Conservation (phyloP, 2,888 invertebrate species). For the Drosophila meridionalis region DNA sequence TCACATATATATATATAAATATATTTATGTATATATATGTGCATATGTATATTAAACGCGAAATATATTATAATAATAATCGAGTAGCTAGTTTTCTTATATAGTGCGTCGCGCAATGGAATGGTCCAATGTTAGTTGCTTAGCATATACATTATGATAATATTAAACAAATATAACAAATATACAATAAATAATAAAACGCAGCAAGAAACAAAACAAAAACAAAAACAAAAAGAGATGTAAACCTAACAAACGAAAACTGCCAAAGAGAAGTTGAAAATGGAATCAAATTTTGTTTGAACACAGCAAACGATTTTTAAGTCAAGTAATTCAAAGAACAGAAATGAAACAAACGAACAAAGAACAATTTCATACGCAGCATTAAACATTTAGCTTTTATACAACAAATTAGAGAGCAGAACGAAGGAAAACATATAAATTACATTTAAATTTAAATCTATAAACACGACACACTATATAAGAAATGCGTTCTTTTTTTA, state of each 20-base stretch:
- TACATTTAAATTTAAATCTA: conserved; percentile 39
- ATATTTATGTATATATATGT: conserved; percentile 42
- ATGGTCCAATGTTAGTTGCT: conserved; percentile 81
- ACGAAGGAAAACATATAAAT: conserved; percentile 12
- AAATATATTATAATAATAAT: conserved; percentile 59
- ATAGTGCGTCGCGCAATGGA: conserved; percentile 81
- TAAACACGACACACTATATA: conserved; percentile 79
- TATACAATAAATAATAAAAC: conserved; percentile 50
- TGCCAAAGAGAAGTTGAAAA: conserved; percentile 63
- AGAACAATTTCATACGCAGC: conserved; percentile 67
- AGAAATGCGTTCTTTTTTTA: conserved; percentile 68
- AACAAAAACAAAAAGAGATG: conserved; percentile 21
- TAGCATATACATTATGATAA: conserved; percentile 72
- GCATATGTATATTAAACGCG: conserved; percentile 39
- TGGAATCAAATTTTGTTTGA: conserved; percentile 60
- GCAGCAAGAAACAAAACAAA: conserved; percentile 23
- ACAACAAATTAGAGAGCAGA: conserved; percentile 39
- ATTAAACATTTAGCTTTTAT: conserved; percentile 73
- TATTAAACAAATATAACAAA: conserved; percentile 45
- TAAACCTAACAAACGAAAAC: conserved; percentile 72
- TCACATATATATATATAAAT: conserved; percentile 30
- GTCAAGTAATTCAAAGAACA: conserved; percentile 13
- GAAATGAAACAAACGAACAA: conserved; percentile 11
- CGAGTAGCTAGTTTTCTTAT: conserved; percentile 81
- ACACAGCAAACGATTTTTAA: conserved; percentile 54